These are phyloP conservation scores for Cepaea nemoralis DNA, from an alignment of 1,140 invertebrate genomes.

Conservation along the genomic window DNA sequence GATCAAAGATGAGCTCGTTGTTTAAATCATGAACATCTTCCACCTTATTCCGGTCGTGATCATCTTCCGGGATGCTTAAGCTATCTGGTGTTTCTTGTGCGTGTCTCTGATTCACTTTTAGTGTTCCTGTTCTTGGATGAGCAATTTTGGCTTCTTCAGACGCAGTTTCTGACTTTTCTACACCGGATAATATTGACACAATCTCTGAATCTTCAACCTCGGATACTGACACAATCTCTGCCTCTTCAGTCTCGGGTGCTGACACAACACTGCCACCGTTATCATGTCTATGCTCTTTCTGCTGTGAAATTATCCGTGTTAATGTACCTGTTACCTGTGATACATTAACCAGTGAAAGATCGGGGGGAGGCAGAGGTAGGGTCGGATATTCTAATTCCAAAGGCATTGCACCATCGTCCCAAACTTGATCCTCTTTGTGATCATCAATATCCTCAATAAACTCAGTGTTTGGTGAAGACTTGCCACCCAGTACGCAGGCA, in stretches of 20 bases:
- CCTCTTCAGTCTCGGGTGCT: no score
- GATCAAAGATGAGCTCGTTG: constrained; percentile 10
- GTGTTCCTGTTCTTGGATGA: no score
- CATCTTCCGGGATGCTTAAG: not conserved
- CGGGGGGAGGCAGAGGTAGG: not conserved
- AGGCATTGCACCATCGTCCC: not conserved
- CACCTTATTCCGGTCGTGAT: not conserved
- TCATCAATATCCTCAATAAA: not conserved
- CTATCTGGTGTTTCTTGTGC: not conserved
- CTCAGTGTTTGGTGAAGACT: not conserved
- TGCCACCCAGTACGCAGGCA: not conserved
- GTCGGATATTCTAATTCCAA: not conserved
- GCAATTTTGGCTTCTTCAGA: no score
- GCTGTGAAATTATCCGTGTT: no score
- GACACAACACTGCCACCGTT: no score
- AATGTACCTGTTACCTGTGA: not conserved
- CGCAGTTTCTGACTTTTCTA: no score
- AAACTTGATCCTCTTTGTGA: not conserved
- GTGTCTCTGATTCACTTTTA: no score
- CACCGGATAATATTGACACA: no score
- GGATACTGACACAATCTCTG: no score
- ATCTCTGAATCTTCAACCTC: no score
- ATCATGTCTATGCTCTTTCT: no score
- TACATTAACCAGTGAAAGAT: not conserved
- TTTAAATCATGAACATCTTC: constrained; percentile 2